Percentiles rank a stretch among this genome's conserved stretches.
phyloP scores from a whole-genome alignment of 2,888 invertebrate genomes.

The Saturnia japonica region DNA sequence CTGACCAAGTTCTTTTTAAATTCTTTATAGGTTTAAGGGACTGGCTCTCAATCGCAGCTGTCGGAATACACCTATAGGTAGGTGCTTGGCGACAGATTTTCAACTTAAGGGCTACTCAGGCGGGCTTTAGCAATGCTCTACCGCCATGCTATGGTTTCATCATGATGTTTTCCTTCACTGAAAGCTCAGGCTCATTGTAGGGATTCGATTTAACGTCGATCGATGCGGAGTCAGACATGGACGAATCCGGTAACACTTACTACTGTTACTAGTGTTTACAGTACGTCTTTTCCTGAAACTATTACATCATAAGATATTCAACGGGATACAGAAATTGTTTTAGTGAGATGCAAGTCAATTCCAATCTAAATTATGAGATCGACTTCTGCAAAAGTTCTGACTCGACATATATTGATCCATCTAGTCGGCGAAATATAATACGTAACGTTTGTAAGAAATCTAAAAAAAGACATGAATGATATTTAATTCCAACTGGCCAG shows the following conservation, averaged over 20 bases:
- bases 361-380: background rate
- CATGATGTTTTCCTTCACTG: too few species aligned
- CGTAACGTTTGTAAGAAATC: background rate
- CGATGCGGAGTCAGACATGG: background rate
- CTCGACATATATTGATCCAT: background rate
- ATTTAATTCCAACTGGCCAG: background rate
- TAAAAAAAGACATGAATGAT: background rate
- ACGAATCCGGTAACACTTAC: background rate
- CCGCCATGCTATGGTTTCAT: too few species aligned
- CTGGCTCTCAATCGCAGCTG: too few species aligned
- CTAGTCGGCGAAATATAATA: background rate
- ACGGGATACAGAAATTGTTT: background rate
- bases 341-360: background rate
- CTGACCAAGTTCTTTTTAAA: too few species aligned
- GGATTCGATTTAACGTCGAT: too few species aligned
- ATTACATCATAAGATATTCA: background rate
- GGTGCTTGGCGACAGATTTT: too few species aligned
- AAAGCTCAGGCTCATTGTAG: too few species aligned
- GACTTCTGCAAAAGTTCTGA: background rate
- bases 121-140: too few species aligned
- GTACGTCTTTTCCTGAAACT: background rate
- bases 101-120: too few species aligned
- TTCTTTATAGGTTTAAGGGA: too few species aligned
- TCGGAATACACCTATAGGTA: too few species aligned
- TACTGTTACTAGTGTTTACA: too few species aligned